A percentile compares a stretch with the other conserved stretches of the same genome.
Conservation (phyloP, 2,888 invertebrate genomes). For the Lamellibrachia columna region DNA sequence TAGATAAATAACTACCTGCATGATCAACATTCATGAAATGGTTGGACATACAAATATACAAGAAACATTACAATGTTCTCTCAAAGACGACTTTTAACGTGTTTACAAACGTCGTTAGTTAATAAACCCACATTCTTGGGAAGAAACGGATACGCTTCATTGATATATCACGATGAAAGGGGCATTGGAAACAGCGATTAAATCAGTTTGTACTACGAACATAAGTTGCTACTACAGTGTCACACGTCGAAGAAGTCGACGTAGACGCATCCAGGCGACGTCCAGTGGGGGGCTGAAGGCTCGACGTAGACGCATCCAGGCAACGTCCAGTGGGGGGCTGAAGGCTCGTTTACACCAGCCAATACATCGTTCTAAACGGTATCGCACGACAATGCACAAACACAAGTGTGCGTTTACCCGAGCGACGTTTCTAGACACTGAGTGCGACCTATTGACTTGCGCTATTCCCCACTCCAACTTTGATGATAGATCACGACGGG, state of each 20-base stretch:
- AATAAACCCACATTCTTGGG: too few relatives aligned
- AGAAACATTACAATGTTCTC: neutral
- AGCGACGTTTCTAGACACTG: too few relatives aligned
- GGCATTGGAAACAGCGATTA: neutral
- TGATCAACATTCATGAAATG: neutral
- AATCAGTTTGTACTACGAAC: neutral
- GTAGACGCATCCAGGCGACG: neutral
- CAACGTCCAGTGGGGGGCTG: neutral
- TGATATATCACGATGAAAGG: neutral
- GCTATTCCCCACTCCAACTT: too few relatives aligned
- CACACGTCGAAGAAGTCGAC: neutral
- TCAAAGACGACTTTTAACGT: neutral
- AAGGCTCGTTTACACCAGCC: too few relatives aligned
- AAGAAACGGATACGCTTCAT: neutral
- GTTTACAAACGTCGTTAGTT: neutral
- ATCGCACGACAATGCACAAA: too few relatives aligned
- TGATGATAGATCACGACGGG: too few relatives aligned
- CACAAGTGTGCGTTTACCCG: too few relatives aligned
- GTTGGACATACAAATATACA: neutral
- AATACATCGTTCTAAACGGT: too few relatives aligned
- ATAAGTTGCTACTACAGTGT: neutral
- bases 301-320: neutral
- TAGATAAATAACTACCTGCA: neutral
- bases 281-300: neutral
- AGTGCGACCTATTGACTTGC: too few relatives aligned